Conservation (phyloP, 1,140 invertebrate genomes). For the Drosophila mayri region DNA sequence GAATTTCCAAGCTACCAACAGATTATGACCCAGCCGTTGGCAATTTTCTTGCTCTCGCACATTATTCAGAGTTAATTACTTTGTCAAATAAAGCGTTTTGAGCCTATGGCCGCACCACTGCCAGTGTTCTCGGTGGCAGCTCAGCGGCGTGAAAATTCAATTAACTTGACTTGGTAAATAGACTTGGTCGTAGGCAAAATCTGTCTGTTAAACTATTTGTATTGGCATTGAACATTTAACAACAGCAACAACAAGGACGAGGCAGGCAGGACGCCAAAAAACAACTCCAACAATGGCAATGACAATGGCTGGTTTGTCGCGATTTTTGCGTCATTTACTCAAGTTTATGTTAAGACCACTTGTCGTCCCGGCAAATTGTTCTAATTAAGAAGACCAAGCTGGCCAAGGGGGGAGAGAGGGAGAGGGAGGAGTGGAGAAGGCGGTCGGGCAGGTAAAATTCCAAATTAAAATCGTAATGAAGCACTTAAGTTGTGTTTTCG, state of each 20-base stretch:
- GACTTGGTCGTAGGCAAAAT: constrained; percentile 20
- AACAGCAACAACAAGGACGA: constrained; percentile 14
- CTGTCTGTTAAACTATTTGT: constrained; percentile 64
- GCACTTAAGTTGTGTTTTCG: constrained; percentile 54
- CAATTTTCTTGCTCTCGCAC: constrained; percentile 67
- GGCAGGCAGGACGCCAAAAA: background rate
- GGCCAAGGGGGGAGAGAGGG: constrained; percentile 3
- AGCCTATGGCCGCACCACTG: constrained; percentile 12
- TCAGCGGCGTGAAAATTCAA: constrained; percentile 72
- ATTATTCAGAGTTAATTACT: constrained; percentile 78
- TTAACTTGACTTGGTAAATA: constrained; percentile 65
- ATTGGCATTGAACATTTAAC: constrained; percentile 67
- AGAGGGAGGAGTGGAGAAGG: background rate
- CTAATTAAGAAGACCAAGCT: constrained; percentile 68
- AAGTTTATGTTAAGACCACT: constrained; percentile 69
- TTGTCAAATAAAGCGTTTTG: constrained; percentile 71
- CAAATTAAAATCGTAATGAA: constrained; percentile 80
- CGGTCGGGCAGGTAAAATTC: constrained; percentile 61
- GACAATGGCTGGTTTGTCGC: constrained; percentile 31
- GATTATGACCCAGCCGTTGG: constrained; percentile 67
- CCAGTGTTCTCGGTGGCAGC: constrained; percentile 32
- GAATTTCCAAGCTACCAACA: constrained; percentile 44
- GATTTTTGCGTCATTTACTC: constrained; percentile 54
- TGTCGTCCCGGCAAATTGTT: constrained; percentile 71
- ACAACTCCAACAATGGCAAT: constrained; percentile 21